Base-by-base conservation (phyloP, 2,113 vertebrate genomes). In the Aphelocoma coerulescens region DNA sequence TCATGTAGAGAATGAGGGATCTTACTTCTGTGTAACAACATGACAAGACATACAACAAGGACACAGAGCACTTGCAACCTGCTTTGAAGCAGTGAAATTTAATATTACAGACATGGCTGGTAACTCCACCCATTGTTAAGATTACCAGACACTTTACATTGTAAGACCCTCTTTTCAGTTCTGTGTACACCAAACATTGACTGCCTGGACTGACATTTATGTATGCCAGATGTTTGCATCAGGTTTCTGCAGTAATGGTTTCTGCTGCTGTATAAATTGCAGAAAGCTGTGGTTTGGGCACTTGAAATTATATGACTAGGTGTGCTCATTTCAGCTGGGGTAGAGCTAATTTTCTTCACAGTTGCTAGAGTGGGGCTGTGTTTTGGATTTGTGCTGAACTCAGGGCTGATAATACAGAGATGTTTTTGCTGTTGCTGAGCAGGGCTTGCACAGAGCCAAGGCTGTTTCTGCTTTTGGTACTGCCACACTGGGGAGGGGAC, bases 21-120 rank as follows among this genome's bases (percentile, higher is more conserved):
- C 17, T 69, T 68, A 26, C 9, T 35, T 49, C 9, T 63, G 18
- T 74, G 13, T 39, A 61, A 63, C 32, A 84, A 61, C 85, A 85
- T 16, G 92, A 94, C 57, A 75, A 82, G 51, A 89, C 72, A 75
- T 67, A 91, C 67, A 93, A 75, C 63, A 88, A 88, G n/a, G 72
- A 65, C 68, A 85, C 73, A 95, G 41, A 88, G 58, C 37, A 58
- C 63, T 95, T 66, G n/a, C 32, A 88, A 88, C 9, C 20, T 32
- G 39, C 39, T 71, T 85, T 12, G 8, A 77, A 75, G 48, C 7
- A 66, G 49, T 87, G 86, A 95, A 95, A 97, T 88, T 49, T 88
- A 77, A 11, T 58, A 48, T 27, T 43, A 71, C 15, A 51, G 33
- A n/a, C 32, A 77, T 8, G 20, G 14, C 26, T 58, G 35, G 26